Percentiles rank a stretch among this genome's conserved stretches.
Conservation (phyloP, 1,140 invertebrate species). For the Drosophila novamexicana region DNA sequence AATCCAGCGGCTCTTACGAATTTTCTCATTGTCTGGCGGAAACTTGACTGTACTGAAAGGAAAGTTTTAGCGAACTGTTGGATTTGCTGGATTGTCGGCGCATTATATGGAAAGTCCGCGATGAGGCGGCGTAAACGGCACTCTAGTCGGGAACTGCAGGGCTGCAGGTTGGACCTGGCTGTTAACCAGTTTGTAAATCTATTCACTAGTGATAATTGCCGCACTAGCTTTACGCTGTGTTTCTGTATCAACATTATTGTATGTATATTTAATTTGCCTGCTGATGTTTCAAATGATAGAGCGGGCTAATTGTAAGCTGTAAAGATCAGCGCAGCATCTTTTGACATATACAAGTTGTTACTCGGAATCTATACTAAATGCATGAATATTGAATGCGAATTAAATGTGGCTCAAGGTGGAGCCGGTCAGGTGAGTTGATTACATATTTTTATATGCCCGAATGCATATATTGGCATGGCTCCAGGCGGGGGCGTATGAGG, state of each 20-base stretch:
- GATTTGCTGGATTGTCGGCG: not conserved
- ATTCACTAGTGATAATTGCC: constrained; percentile 58
- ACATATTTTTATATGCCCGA: constrained; percentile 12
- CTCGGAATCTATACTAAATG: not conserved
- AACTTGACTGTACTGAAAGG: constrained; percentile 6
- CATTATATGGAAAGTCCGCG: constrained; percentile 52
- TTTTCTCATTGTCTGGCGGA: constrained; percentile 50
- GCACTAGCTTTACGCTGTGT: constrained; percentile 16
- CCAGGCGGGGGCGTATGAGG: too few species aligned
- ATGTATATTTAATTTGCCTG: constrained; percentile 37
- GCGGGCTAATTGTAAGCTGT: constrained; percentile 61
- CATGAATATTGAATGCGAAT: constrained; percentile 12
- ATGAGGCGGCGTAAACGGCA: not conserved
- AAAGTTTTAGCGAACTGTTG: constrained; percentile 27
- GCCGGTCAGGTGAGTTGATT: constrained; percentile 16
- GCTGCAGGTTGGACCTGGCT: constrained; percentile 34
- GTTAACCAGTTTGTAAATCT: constrained; percentile 77
- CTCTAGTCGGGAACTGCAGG: constrained; percentile 16
- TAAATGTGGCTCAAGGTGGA: constrained; percentile 64
- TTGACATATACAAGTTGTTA: constrained; percentile 2
- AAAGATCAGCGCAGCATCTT: constrained; percentile 58
- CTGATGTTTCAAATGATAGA: constrained; percentile 50
- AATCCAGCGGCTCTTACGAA: constrained; percentile 46
- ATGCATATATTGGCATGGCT: constrained; percentile 12
- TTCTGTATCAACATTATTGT: constrained; percentile 42